A percentile compares a stretch with the other conserved stretches of the same genome.
phyloP scores from a whole-genome alignment of 1,140 invertebrate genomes.

The Periplaneta americana region DNA sequence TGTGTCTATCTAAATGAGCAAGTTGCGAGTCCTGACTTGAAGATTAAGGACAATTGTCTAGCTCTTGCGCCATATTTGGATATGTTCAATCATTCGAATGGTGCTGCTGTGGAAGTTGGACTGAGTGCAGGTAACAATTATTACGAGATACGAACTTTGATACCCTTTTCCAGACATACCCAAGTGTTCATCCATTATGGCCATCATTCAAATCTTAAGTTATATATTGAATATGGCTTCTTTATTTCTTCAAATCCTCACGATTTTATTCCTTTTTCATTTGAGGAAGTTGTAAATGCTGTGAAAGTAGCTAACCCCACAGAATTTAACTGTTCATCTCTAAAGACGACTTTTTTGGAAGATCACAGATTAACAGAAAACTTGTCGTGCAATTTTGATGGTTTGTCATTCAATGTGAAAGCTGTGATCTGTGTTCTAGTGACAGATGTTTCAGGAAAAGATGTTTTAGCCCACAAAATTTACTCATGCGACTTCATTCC shows the following conservation, averaged over 20 bases:
- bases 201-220: constrained; percentile 56
- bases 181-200: constrained; percentile 77
- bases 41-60: constrained; percentile 44
- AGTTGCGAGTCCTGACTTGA: constrained; percentile 26
- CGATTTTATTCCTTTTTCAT: constrained; percentile 48
- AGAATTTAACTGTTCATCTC: constrained; percentile 25
- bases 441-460: constrained; percentile 23
- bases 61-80: constrained; percentile 74
- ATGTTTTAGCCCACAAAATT: constrained; percentile 33
- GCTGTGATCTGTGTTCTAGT: constrained; percentile 34
- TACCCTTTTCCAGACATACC: constrained; percentile 41
- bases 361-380: constrained; percentile 41
- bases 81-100: constrained; percentile 66
- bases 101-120: constrained; percentile 45
- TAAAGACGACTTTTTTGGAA: constrained; percentile 44
- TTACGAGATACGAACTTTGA: constrained; percentile 49
- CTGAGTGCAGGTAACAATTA: constrained; percentile 37
- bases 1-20: constrained; percentile 52
- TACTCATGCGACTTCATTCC: constrained; percentile 30
- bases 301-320: constrained; percentile 24
- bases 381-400: constrained; percentile 46
- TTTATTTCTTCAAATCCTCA: constrained; percentile 52
- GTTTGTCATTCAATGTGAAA: constrained; percentile 47
- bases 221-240: constrained; percentile 74
- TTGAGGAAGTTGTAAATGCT: constrained; percentile 40